Base-by-base conservation (phyloP, 2,888 invertebrate species). In the Pammene aurita region DNA sequence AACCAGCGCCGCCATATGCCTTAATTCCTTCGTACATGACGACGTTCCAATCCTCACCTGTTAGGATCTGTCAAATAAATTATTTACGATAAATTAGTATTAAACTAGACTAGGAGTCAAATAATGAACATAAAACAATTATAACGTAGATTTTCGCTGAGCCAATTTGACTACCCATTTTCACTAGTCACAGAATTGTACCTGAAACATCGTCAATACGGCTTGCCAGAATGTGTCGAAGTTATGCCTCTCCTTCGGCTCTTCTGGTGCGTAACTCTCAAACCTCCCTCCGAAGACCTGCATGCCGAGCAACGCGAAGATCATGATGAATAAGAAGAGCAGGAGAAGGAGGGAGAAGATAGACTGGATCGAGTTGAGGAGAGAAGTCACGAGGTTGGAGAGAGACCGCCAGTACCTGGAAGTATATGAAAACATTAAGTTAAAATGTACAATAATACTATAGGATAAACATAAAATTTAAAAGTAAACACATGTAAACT, bases 181-280 rank as follows among this genome's bases (percentile, higher is more conserved):
- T 26, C 26, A 26, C 26, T 26, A 26, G 26, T 4, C 26, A 26
- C 26, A 26, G 26, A 26, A 26, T 26, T 64, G 68, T 73, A 99
- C 99, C 96, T 99, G 99, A 93, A 99, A 99, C 79, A 99, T 99
- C 4, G 99, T 99, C 73, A 99, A 94, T 80, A 99, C 94, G 77
- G 99, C 97, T 89, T 99, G 99, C 96, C 98, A 98, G 90, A 99
- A 99, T 74, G 98, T 97, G 89, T 99, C 99, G 87, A 99, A 99
- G 93, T 99, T 99, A 82, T 96, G 96, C 68, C 99, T 94, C 65
- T 98, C 97, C 84, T 99, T 99, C 76, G 97, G 96, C 72, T 94
- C 94, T 54, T 95, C 95, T 7, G 94, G 93, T 65, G 95, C 95
- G 86, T 96, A 97, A 90, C 58, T 58, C 26, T 99, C 99, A 89